Conservation (phyloP, 2,888 invertebrate species). For the Branchipolynoe longqiensis region DNA sequence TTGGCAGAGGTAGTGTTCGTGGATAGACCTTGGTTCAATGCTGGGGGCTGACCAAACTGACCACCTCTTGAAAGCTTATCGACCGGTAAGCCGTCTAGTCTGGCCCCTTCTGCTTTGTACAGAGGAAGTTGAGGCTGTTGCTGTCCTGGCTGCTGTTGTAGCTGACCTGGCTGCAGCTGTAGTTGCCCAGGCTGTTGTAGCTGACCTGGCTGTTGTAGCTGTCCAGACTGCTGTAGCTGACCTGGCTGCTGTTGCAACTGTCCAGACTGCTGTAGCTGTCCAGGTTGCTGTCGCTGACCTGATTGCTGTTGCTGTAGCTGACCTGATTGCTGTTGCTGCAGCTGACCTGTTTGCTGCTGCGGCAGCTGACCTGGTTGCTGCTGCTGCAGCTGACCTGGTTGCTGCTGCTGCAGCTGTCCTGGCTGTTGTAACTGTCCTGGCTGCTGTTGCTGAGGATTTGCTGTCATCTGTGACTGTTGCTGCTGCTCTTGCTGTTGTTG, state of each 20-base stretch:
- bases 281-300: not conserved
- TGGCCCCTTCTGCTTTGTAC: too few species aligned
- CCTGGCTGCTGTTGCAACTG: not conserved
- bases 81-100: too few species aligned
- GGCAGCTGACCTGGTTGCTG: not conserved
- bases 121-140: too few species aligned
- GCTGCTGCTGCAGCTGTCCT: not conserved
- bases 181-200: conserved; percentile 8
- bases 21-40: conserved; percentile 5
- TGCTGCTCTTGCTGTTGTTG: too few species aligned
- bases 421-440: not conserved
- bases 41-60: too few species aligned
- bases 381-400: not conserved
- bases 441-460: not conserved
- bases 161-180: not conserved
- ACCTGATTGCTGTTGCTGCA: conserved; percentile 14
- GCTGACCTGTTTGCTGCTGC: not conserved
- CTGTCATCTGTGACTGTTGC: not conserved
- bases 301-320: not conserved
- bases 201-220: not conserved
- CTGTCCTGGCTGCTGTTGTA: not conserved
- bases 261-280: not conserved
- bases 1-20: not conserved
- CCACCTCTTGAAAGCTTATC: too few species aligned
- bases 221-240: not conserved